A percentile compares a stretch with the other conserved stretches of the same genome.
phyloP scores from a whole-genome alignment of 2,797 vertebrate genomes.

The Sebastes baramenuke region DNA sequence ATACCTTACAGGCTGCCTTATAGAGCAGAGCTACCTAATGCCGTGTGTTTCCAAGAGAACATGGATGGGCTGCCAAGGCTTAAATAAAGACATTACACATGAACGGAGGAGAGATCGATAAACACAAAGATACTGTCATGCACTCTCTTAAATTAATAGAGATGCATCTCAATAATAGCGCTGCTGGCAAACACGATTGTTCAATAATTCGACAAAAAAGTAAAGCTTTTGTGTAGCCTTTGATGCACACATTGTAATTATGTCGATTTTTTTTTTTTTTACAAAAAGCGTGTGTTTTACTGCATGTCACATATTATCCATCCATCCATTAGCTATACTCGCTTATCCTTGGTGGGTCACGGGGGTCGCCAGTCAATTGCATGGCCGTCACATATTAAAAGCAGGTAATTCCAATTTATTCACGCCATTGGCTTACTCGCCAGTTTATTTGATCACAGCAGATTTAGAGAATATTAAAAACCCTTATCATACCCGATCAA shows the following conservation, averaged over 20 bases:
- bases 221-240: background rate
- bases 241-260: background rate
- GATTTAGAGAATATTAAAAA: slow-evolving; percentile 18
- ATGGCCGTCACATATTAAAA: background rate
- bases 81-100: slow-evolving; percentile 6
- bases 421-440: background rate
- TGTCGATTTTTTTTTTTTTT: background rate
- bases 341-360: background rate
- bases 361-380: background rate
- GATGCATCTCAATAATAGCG: background rate
- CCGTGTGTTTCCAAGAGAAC: background rate
- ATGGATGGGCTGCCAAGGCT: background rate
- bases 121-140: background rate
- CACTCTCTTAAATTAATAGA: background rate
- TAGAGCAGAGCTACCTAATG: background rate
- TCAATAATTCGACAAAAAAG: background rate
- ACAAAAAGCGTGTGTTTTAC: background rate
- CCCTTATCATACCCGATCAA: slow-evolving; percentile 22
- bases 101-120: background rate
- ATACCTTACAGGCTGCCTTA: background rate
- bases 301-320: slow-evolving; percentile 1
- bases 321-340: background rate
- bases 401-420: background rate
- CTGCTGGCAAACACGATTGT: background rate
- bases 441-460: slow-evolving; percentile 14